Evolutionary conservation across 2,113 vertebrate species (phyloP).

Genomic region (Hypocryptadius cinnamomeus): DNA sequence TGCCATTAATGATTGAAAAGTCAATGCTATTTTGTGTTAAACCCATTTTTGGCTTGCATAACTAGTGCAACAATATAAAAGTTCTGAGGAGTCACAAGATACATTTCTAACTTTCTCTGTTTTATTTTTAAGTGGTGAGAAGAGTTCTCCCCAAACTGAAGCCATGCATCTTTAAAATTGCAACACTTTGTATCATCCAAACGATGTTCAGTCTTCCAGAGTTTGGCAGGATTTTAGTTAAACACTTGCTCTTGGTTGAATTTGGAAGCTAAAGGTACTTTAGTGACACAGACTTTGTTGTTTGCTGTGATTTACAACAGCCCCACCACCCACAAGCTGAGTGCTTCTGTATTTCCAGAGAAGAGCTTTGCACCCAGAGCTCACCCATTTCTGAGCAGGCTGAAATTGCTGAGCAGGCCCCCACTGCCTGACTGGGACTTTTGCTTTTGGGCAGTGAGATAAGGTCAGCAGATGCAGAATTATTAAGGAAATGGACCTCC

Average conservation of each 20-base stretch:
- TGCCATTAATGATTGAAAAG: conserved; percentile 64
- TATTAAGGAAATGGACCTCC: neutral
- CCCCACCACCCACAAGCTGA: neutral
- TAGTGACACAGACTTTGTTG: neutral
- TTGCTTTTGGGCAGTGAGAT: neutral
- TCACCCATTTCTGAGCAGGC: neutral
- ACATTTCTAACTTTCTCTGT: neutral
- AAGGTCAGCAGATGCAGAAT: neutral
- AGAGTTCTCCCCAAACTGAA: neutral
- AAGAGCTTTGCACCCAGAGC: neutral
- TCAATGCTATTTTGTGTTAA: conserved; percentile 14
- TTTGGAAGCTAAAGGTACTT: neutral
- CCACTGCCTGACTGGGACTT: neutral
- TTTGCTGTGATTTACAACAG: neutral
- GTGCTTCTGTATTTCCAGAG: neutral
- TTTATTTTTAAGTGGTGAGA: neutral
- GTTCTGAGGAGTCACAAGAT: neutral
- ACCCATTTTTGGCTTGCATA: neutral
- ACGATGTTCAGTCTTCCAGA: neutral
- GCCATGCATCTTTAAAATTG: neutral
- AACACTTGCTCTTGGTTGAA: neutral
- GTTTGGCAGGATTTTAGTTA: neutral
- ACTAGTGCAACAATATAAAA: neutral
- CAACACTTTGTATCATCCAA: neutral
- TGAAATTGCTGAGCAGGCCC: neutral